phyloP scores from a whole-genome alignment of 2,113 vertebrate species.

The Malurus melanocephalus region DNA sequence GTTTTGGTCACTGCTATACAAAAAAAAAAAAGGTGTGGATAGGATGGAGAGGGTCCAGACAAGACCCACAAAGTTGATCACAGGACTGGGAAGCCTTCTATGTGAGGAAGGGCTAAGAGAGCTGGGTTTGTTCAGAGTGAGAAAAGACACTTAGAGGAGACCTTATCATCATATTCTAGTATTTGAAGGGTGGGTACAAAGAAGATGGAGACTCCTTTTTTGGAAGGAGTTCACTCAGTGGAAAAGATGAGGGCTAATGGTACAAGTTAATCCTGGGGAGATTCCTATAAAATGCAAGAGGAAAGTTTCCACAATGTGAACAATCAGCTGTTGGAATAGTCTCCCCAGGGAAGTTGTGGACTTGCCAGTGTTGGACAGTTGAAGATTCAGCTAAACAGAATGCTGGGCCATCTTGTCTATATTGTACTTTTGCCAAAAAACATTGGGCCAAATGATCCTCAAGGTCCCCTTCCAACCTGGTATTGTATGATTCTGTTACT shows the following conservation, averaged over 20 bases:
- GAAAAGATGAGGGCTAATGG: neutral
- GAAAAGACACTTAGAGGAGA: neutral
- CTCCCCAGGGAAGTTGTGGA: neutral
- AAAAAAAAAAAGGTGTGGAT: neutral
- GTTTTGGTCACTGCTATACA: neutral
- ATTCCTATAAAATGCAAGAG: neutral
- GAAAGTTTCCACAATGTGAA: neutral
- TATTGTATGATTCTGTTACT: neutral
- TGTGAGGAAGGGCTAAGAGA: neutral
- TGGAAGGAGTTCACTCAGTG: neutral
- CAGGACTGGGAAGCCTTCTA: neutral
- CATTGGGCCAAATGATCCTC: neutral
- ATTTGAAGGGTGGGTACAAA: neutral
- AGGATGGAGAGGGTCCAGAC: neutral
- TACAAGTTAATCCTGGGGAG: neutral
- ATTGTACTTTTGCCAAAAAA: neutral
- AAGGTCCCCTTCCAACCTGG: neutral
- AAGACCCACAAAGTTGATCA: neutral
- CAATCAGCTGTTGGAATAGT: neutral
- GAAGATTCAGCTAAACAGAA: neutral
- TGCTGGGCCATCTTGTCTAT: neutral
- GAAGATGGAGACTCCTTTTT: neutral
- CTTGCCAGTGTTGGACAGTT: neutral
- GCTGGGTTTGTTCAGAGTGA: neutral
- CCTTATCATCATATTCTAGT: neutral